These are phyloP conservation scores for Rutilus rutilus DNA, from an alignment of 2,113 vertebrate genomes.

Conservation along the genomic window DNA sequence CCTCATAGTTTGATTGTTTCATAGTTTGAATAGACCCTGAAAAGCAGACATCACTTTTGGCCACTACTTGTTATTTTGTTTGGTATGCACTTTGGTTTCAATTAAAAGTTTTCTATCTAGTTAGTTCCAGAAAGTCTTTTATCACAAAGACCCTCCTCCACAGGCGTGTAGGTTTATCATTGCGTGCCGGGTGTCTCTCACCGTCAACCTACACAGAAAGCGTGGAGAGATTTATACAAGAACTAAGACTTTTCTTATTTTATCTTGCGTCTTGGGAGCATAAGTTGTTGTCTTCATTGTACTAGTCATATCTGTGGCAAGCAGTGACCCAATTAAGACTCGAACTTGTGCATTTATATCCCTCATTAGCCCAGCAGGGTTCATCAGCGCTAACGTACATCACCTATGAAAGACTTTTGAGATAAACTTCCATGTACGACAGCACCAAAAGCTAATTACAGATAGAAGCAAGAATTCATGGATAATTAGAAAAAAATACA, in stretches of 20 bases:
- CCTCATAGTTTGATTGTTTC: no score
- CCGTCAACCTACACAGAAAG: slow-evolving; percentile 20
- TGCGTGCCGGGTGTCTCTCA: not conserved
- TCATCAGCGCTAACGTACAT: slow-evolving; percentile 21
- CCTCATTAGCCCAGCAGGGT: slow-evolving; percentile 29
- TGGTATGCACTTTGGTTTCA: not conserved
- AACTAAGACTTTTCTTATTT: slow-evolving; percentile 7
- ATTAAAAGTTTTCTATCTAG: not conserved
- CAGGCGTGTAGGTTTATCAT: slow-evolving; percentile 7
- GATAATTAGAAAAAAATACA: not conserved
- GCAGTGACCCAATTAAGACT: slow-evolving; percentile 41
- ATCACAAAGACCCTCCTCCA: not conserved
- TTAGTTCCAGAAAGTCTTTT: not conserved
- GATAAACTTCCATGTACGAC: slow-evolving; percentile 10
- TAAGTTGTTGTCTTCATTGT: slow-evolving; percentile 13
- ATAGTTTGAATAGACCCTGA: no score
- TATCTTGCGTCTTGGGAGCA: slow-evolving; percentile 18
- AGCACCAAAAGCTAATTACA: not conserved
- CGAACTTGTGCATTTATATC: slow-evolving; percentile 18
- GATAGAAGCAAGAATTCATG: slow-evolving; percentile 4
- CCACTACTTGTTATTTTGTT: not conserved
- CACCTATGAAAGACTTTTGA: not conserved
- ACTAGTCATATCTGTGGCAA: slow-evolving; percentile 35
- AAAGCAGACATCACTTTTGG: no score
- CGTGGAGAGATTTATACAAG: not conserved